Base-by-base conservation (phyloP, 2,113 vertebrate species). In the Seriola quinqueradiata region DNA sequence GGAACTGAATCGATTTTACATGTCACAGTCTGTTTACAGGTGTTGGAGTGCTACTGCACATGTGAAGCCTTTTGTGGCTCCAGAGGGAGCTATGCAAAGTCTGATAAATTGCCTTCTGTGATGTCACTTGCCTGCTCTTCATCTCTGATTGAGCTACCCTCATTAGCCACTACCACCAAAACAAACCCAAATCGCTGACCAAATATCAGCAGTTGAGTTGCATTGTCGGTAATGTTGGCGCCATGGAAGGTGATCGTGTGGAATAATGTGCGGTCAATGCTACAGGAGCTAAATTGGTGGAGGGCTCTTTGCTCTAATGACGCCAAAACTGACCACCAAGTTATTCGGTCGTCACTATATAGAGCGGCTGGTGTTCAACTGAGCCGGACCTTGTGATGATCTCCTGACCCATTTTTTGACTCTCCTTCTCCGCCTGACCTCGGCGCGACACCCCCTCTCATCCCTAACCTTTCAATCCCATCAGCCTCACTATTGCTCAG, bases 401-500 rank as follows among this genome's bases (percentile, higher is more conserved):
- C 92, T 88, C 74, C 91, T 94, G 94, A 94, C 91, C 87, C 75
- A 82, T 58, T 87, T 87, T 88, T 75, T 72, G 81, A 79, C 77
- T 85, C 83, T 75, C 64, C 44, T 46, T 83, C 71, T 83, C 82
- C 68, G 60, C 38, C 77, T 83, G 77, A 86, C 80, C 83, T 79
- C 73, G 4, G n/a, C 69, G 48, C 71, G 12, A 71, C 58, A 81
- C 58, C 81, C 77, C 78, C 77, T 77, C 85, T 80, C 86, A 88
- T 90, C 87, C 76, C 72, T 78, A 89, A 91, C 83, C 88, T 89
- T 92, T 92, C 89, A 94, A 94, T 94, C 91, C 93, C 84, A 94
- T 93, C 92, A 93, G 77, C 92, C 83, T 86, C 75, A 84, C 79
- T 85, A 65, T 67, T 92, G 93, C 82, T 93, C 90, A 84, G 63